phyloP scores from a whole-genome alignment of 2,888 invertebrate genomes.

The Leptopterna dolabrata region DNA sequence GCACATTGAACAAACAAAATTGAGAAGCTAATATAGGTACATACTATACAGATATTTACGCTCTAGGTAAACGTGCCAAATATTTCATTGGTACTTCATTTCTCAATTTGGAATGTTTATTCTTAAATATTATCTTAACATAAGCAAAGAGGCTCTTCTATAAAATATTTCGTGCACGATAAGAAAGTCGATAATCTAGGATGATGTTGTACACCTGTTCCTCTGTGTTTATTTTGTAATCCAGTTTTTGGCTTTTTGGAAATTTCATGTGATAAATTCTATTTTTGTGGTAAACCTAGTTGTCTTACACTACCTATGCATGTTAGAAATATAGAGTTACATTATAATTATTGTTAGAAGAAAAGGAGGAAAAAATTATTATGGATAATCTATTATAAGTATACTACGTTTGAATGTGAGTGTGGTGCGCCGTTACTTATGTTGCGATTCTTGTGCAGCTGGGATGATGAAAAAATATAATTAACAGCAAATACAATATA shows the following conservation, averaged over 20 bases:
- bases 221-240: neutral
- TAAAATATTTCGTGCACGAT: neutral
- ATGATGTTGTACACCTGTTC: neutral
- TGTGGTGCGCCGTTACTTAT: neutral
- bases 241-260: neutral
- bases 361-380: neutral
- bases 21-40: neutral
- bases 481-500: neutral
- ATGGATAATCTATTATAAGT: neutral
- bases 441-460: neutral
- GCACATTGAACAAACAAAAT: neutral
- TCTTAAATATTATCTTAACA: no score
- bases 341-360: neutral
- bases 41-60: neutral
- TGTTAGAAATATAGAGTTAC: neutral
- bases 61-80: conserved; percentile 8
- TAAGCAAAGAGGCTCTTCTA: neutral
- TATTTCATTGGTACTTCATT: neutral
- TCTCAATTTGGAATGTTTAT: neutral
- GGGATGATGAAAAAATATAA: neutral
- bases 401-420: neutral
- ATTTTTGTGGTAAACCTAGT: conserved; percentile 27
- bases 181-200: neutral
- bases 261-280: conserved; percentile 9
- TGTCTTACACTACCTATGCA: conserved; percentile 8